A percentile compares a stretch with the other conserved stretches of the same genome.
These are phyloP conservation scores for Enteromius mattozi DNA, from an alignment of 2,797 vertebrate genomes.

Conservation along the genomic window DNA sequence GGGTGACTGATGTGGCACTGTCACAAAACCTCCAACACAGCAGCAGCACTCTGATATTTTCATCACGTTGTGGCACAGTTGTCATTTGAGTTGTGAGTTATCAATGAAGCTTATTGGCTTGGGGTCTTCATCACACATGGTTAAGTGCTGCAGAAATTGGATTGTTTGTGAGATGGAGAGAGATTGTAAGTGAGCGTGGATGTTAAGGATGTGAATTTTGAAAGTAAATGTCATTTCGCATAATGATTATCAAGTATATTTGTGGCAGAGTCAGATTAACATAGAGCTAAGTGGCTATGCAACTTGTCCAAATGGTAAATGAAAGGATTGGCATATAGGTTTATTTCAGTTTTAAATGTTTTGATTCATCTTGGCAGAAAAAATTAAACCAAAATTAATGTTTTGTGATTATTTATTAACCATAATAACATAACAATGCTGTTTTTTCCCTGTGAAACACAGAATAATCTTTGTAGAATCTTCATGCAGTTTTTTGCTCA, in stretches of 20 bases:
- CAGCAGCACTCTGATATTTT: constrained; percentile 45
- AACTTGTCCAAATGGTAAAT: neutral
- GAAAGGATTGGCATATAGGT: neutral
- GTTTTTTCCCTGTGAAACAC: neutral
- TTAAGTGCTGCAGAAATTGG: constrained; percentile 29
- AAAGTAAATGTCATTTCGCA: neutral
- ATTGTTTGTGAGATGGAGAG: constrained; percentile 11
- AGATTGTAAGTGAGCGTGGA: neutral
- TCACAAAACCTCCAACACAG: constrained; percentile 43
- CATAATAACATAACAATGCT: neutral
- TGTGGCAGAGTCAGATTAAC: constrained; percentile 7
- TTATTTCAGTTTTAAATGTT: neutral
- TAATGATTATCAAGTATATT: neutral
- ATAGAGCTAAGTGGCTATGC: neutral
- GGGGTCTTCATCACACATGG: constrained; percentile 36
- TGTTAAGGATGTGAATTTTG: neutral
- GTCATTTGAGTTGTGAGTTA: constrained; percentile 50
- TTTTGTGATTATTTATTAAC: neutral
- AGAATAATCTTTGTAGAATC: neutral
- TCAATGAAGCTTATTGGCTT: constrained; percentile 53
- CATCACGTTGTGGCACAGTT: constrained; percentile 47
- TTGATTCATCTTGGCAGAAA: neutral
- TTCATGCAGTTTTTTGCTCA: neutral
- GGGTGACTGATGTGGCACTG: constrained; percentile 61
- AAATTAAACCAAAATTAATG: too few relatives aligned